Base-by-base conservation (phyloP, 1,140 invertebrate species). In the Lerema accius region DNA sequence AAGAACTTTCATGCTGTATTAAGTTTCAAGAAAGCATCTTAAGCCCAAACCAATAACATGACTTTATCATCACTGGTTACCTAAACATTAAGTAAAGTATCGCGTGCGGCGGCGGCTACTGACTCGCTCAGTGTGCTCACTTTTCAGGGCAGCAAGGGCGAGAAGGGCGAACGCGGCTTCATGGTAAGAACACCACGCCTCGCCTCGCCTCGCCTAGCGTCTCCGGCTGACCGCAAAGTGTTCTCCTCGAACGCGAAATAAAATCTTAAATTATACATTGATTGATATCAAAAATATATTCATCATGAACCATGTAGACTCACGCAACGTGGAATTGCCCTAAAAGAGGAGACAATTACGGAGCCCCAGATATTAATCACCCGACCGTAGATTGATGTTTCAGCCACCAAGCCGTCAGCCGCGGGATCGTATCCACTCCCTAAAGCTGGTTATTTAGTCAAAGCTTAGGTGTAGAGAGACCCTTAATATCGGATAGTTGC, bases 111-210 rank as follows among this genome's bases (percentile, higher is more conserved):
- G n/a, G n/a, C n/a, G n/a, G n/a, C n/a, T n/a, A n/a, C n/a, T n/a
- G n/a, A n/a, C n/a, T 35, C 45, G 55, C 19, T 58, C 42, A 58
- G 37, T 26, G 15, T 46, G 55, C 77, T 90, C 80, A 86, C 82
- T 66, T 94, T 94, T 90, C 93, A 94, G 93, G 94, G 92, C 71
- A 88, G 86, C 84, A 94, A 93, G 89, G 94, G 94, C 79, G 92
- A 93, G 80, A 94, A 93, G 90, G 94, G 94, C 85, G 93, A 94
- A 78, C 92, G 92, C 78, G 94, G 94, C 75, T 92, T 92, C 76
- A 93, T 93, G 94, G 94, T 95, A 94, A 95, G 94, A n/a, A 11
- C n/a, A 11, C 35, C 45, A 4, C 15, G 13, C 48, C 28, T 58
- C 11, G 26, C 40, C 35, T 58, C 60, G 16, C 4, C 16, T 43